Evolutionary conservation across 2,797 vertebrate genomes (phyloP), one percentile per base, ranked within the genome.

Genomic region (Glyptemys insculpta): DNA sequence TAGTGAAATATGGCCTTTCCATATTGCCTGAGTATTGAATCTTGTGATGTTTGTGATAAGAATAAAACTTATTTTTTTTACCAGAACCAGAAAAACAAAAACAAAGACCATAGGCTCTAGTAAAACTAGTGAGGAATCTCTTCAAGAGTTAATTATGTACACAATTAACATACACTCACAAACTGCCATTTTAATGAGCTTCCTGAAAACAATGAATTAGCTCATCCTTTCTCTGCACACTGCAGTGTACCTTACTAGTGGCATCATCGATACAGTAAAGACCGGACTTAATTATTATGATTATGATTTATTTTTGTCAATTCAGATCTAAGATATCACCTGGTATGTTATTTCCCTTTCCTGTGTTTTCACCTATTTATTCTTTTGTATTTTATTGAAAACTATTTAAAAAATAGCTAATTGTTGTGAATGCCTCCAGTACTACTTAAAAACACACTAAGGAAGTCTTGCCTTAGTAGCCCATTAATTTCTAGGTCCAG

Each of bases 111-210:
- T 23, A 54, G 53, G 21, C 91, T 89, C 83, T 62, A 87, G 81
- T 65, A 94, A 95, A 62, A 62, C 59, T 1, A 18, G 85, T 56
- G 65, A 94, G 87, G 85, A 68, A 2, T 85, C 86, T 62, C 90
- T 27, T 90, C 37, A 96, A 0, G 59, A 62, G 31, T 34, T 62
- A 34, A 62, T 31, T 62, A 62, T 62, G 15, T 62, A 62, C 59
- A 62, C 31, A 62, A 62, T 34, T 41, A 85, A 56, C 50, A 50
- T 50, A 50, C 50, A 50, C 50, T 15, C 50, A 15, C 85, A 25
- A 83, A 56, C 91, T 79, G 59, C 47, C 44, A 37, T 0, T 8
- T 41, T 15, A 85, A 50, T 2, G 4, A 78, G 87, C 76, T 15
- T 72, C 83, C n/a, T 34, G 3, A n/a, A 5, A 94, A 89, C 44